Conservation (phyloP, 2,797 vertebrate genomes). For the Clarias platycephalus region DNA sequence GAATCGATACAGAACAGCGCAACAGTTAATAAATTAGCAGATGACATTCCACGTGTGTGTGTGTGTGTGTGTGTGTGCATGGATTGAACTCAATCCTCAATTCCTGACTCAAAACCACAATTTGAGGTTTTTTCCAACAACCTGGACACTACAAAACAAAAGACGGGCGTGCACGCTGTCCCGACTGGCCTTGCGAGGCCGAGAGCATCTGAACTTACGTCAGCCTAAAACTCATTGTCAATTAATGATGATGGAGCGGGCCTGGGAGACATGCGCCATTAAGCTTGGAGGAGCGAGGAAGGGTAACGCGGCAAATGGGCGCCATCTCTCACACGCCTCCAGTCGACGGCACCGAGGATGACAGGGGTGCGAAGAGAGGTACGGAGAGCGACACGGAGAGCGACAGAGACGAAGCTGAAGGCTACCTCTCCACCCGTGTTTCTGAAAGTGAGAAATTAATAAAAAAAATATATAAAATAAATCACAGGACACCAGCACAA, state of each 20-base stretch:
- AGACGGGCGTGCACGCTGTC: not conserved
- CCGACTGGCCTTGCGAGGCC: not conserved
- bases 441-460: conserved; percentile 28
- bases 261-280: conserved; percentile 56
- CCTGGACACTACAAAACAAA: not conserved
- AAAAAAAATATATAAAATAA: conserved; percentile 21
- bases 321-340: conserved; percentile 53
- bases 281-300: conserved; percentile 45
- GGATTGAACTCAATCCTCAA: not conserved
- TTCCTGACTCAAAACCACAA: not conserved
- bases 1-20: not conserved
- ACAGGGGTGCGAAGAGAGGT: conserved; percentile 22
- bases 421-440: conserved; percentile 4
- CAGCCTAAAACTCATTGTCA: conserved; percentile 53
- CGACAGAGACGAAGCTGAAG: conserved; percentile 11
- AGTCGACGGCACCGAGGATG: conserved; percentile 38
- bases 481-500: not conserved
- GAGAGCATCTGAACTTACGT: conserved; percentile 46
- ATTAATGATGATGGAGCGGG: conserved; percentile 56
- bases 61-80: too few species aligned
- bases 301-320: conserved; percentile 47
- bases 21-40: not conserved
- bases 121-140: not conserved
- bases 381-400: not conserved
- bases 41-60: not conserved